Conservation (phyloP, 2,888 invertebrate species). For the Acheta domesticus region DNA sequence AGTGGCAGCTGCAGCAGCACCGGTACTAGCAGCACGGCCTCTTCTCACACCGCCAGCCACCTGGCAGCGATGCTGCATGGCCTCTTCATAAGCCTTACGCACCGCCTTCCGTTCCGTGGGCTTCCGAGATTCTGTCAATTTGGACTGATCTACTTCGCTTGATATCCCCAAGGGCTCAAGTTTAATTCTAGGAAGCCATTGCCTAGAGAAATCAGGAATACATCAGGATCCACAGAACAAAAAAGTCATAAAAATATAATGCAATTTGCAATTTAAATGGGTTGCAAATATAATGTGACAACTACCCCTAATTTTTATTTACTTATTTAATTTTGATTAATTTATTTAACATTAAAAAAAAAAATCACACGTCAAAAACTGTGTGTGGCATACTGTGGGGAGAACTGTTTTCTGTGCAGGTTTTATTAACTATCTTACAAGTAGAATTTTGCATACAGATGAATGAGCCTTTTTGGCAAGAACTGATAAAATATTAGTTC, state of each 20-base stretch:
- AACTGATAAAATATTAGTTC: too few species aligned
- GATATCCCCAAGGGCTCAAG: conserved; percentile 78
- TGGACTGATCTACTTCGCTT: conserved; percentile 67
- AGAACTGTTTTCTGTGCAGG: too few species aligned
- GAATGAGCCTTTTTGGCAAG: too few species aligned
- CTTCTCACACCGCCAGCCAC: conserved; percentile 35
- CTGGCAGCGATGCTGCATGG: conserved; percentile 69
- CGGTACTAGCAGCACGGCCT: not conserved
- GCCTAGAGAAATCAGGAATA: conserved; percentile 55
- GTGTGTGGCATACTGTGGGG: too few species aligned
- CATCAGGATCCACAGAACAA: not conserved
- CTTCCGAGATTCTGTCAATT: conserved; percentile 81
- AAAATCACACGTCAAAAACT: too few species aligned
- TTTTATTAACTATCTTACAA: too few species aligned
- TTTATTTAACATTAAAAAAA: too few species aligned
- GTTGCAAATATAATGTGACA: not conserved
- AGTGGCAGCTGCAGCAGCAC: not conserved
- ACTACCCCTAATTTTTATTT: not conserved
- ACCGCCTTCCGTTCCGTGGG: conserved; percentile 91
- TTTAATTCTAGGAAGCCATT: conserved; percentile 91
- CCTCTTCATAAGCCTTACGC: conserved; percentile 89
- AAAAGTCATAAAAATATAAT: too few species aligned
- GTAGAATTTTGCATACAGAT: too few species aligned
- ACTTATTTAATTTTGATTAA: conserved; percentile 21
- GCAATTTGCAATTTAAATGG: too few species aligned